Base-by-base conservation (phyloP, 1,140 invertebrate species). In the Pogonomyrmex californicus region DNA sequence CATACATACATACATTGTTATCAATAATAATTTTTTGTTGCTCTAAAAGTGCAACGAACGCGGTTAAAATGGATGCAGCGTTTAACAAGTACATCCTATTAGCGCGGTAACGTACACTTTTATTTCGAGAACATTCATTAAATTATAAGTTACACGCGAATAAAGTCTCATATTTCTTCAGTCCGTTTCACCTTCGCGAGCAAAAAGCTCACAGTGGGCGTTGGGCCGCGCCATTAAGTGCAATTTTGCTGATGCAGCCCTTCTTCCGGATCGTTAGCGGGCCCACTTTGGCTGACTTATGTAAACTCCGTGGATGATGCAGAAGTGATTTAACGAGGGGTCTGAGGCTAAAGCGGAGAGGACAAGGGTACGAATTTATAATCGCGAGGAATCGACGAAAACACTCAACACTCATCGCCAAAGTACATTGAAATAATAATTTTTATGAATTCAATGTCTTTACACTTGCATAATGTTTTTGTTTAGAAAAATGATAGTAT, bases 211-310 rank as follows among this genome's bases (percentile, higher is more conserved):
- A 51, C 68, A 83, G 92, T 93, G 92, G 92, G 92, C 92, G 92
- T 92, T 88, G 91, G 88, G 87, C 86, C 88, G 87, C 87, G 86
- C 92, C 92, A 93, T 92, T 93, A 92, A 92, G 86, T 90, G 88
- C 87, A 93, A 92, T 92, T 93, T 93, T 81, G 90, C 91, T 92
- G 90, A 88, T 90, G 88, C 90, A 86, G 87, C 89, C 91, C 90
- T 90, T 91, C 91, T 93, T 93, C 91, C 91, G 92, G 87, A 93
- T 92, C 88, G 91, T 93, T 93, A 93, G 86, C 90, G 82, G 60
- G 73, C 85, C 89, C 89, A 90, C 89, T 90, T 90, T 90, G 88
- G 86, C 89, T 90, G 89, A 91, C 87, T 91, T 91, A 89, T 91
- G 90, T 91, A 91, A 91, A 91, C 88, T 88, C 86, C 88, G 88